Percentiles rank a stretch among this genome's conserved stretches.
Conservation (phyloP, 1,140 invertebrate species). For the Melipona quadrifasciata region DNA sequence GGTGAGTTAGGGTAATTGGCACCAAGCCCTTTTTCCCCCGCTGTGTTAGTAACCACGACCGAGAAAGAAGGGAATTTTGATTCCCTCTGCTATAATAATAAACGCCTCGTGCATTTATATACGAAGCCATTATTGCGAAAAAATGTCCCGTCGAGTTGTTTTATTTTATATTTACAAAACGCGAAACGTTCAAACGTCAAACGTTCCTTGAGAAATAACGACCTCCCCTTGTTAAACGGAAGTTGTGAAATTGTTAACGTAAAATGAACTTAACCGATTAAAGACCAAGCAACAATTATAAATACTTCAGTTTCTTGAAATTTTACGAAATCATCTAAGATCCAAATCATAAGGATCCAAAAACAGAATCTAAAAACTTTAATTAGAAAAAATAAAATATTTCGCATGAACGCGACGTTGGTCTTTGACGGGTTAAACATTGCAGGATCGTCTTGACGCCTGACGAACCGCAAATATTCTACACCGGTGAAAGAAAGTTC, state of each 20-base stretch:
- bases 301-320: no score
- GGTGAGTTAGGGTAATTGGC: conserved; percentile 43
- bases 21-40: conserved; percentile 35
- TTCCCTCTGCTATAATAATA: not conserved
- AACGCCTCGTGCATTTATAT: conserved; percentile 1
- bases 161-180: conserved; percentile 17
- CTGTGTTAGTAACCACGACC: conserved; percentile 35
- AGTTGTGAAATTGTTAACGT: not conserved
- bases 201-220: not conserved
- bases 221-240: not conserved
- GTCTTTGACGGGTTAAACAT: not conserved
- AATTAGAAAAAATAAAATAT: no score
- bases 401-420: no score
- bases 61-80: conserved; percentile 5
- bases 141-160: not conserved
- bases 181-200: not conserved
- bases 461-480: not conserved
- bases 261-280: not conserved
- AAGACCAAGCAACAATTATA: no score
- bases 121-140: conserved; percentile 6
- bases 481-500: not conserved
- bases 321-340: no score
- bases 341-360: no score
- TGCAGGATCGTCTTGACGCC: not conserved
- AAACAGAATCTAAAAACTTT: no score